These are phyloP conservation scores for Loripinus fragilis DNA, from an alignment of 2,888 invertebrate genomes.

Conservation along the genomic window DNA sequence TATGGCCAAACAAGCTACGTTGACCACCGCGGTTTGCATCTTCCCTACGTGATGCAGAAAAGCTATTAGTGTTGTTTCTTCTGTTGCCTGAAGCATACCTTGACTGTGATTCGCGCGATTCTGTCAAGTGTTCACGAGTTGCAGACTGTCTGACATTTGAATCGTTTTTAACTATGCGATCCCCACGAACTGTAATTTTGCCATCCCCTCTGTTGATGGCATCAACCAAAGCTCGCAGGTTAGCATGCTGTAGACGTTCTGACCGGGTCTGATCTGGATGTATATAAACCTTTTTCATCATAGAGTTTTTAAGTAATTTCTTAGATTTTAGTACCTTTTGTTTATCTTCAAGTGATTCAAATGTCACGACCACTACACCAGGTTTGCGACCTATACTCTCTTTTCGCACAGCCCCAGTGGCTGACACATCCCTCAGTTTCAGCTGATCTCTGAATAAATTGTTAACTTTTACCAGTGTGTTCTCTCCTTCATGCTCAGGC, in stretches of 20 bases:
- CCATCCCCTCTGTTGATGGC: too few species aligned
- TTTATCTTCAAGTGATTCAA: conserved; percentile 23
- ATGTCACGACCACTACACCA: conserved; percentile 23
- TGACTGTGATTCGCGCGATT: neutral
- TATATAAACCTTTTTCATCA: neutral
- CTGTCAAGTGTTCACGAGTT: neutral
- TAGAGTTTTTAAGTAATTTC: neutral
- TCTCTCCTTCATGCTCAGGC: conserved; percentile 8
- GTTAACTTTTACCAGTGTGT: conserved; percentile 16
- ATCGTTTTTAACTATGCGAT: too few species aligned
- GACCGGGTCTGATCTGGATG: neutral
- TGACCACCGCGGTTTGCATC: neutral
- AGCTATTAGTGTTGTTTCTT: neutral
- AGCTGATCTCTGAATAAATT: conserved; percentile 16
- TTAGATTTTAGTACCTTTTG: neutral
- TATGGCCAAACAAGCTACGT: neutral
- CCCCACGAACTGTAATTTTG: too few species aligned
- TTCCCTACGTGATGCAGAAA: neutral
- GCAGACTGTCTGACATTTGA: too few species aligned
- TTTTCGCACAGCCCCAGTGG: conserved; percentile 16
- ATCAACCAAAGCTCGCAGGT: too few species aligned
- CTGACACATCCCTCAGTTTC: conserved; percentile 7
- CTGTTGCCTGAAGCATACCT: neutral
- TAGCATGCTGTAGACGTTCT: too few species aligned
- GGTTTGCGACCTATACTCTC: neutral